Base-by-base conservation (phyloP, 1,140 invertebrate genomes). In the Drosophila pectinifera region DNA sequence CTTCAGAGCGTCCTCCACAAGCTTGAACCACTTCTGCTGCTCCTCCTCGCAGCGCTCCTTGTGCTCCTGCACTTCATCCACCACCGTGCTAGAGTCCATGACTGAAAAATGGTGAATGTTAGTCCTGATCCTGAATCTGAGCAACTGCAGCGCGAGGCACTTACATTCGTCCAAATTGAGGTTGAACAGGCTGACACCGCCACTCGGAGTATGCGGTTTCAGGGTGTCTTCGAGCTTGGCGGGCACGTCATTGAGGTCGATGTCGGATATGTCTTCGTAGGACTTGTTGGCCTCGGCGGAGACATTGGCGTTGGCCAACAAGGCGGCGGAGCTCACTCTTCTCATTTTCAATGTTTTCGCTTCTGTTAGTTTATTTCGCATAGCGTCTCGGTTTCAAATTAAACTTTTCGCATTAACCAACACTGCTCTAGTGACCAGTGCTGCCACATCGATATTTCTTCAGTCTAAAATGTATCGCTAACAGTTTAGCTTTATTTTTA, bases 101-200 rank as follows among this genome's bases (percentile, higher is more conserved):
- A n/a, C 61, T 28, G 24, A 16, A 38, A 10, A 22, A 3, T 0
- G n/a, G 1, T 0, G 2, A 20, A 14, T 49, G 10, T 18, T 18
- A 18, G 24, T 24, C 7, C 3, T 3, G 1, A 7, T 8, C n/a
- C n/a, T n/a, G n/a, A 18, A 20, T 4, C 1, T 14, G 3, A 18
- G 6, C 3, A 13, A 13, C 10, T 13, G 10, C 11, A 4, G 6
- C 1, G 16, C 16, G 1, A 2, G 16, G 28, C 1, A 43, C 65
- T 64, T 36, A 83, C 83, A 28, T 18, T 73, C 79, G 2, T 42
- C 61, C 7, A 78, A 24, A 24, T 78, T 46, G 24, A 88, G 55
- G 13, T 83, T 77, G 5, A 86, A 86, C 11, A 88, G 26, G 22
- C 80, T 84, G 26, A 16, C 46, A 34, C 26, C 54, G 39, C 20